phyloP scores from a whole-genome alignment of 2,113 vertebrate genomes.

The Chionis minor region DNA sequence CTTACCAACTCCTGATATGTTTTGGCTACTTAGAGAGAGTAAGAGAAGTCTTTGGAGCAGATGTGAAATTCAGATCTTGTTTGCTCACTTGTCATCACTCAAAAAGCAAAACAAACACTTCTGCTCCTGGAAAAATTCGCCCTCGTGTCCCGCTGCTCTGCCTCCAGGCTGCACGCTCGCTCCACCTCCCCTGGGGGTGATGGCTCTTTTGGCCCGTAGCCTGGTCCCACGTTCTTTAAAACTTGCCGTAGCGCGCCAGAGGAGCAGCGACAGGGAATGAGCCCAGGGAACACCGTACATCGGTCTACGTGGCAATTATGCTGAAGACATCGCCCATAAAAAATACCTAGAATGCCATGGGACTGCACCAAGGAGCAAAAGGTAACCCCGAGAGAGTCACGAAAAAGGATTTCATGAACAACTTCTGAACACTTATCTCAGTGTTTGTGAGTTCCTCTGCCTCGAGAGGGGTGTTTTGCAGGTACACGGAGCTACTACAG shows the following conservation, averaged over 20 bases:
- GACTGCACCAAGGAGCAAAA: neutral
- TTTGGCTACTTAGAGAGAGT: constrained; percentile 47
- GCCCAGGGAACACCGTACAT: neutral
- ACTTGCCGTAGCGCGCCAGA: neutral
- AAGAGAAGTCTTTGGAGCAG: constrained; percentile 49
- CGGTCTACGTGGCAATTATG: neutral
- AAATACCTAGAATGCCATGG: too few species aligned
- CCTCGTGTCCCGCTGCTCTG: neutral
- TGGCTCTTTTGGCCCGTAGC: rapidly evolving
- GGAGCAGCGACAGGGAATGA: neutral
- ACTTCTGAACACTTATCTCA: too few species aligned
- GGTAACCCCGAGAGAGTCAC: neutral
- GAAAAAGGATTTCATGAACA: neutral
- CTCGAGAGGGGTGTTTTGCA: neutral
- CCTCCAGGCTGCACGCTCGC: neutral
- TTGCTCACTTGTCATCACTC: constrained; percentile 51
- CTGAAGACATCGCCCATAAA: neutral
- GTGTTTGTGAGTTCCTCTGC: neutral
- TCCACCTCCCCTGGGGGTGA: rapidly evolving
- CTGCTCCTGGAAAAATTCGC: neutral
- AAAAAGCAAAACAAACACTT: constrained; percentile 47
- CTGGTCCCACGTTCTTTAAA: neutral
- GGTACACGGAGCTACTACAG: neutral
- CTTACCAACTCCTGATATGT: constrained; percentile 51
- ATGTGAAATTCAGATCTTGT: constrained; percentile 47